phyloP scores from a whole-genome alignment of 2,797 vertebrate genomes.

The Chromobotia macracanthus region DNA sequence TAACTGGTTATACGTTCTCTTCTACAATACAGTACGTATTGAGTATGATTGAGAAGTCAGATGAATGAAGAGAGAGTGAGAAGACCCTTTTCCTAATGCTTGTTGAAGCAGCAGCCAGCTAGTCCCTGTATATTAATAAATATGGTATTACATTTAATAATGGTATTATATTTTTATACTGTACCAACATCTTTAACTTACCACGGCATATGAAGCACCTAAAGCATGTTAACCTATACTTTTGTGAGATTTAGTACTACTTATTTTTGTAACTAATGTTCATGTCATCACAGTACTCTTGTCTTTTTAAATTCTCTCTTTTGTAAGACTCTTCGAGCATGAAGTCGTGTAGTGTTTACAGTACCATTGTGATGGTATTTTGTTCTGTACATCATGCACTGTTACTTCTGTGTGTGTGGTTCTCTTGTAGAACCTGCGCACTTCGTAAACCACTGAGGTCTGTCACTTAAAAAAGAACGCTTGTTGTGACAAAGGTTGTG shows the following conservation, averaged over 20 bases:
- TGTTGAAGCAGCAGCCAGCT: conserved; percentile 56
- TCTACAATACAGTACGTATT: background rate
- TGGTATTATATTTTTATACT: conserved; percentile 63
- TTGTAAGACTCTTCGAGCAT: conserved; percentile 46
- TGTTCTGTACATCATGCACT: conserved; percentile 39
- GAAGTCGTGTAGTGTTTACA: conserved; percentile 56
- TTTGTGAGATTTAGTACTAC: conserved; percentile 34
- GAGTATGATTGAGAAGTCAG: background rate
- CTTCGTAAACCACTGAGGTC: conserved; percentile 28
- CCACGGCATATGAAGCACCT: conserved; percentile 57
- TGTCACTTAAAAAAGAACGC: background rate
- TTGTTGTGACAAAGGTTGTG: no score
- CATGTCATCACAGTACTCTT: conserved; percentile 36
- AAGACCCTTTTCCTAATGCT: conserved; percentile 42
- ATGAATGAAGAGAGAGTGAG: background rate
- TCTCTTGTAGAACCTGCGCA: background rate
- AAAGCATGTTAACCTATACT: conserved; percentile 54
- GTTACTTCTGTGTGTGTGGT: conserved; percentile 31
- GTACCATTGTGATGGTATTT: conserved; percentile 50
- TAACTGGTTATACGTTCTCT: conserved; percentile 15
- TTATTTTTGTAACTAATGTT: conserved; percentile 46
- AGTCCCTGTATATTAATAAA: conserved; percentile 50
- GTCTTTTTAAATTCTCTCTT: conserved; percentile 47
- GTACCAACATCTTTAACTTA: conserved; percentile 42
- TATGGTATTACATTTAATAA: conserved; percentile 55